Percentiles rank a stretch among this genome's conserved stretches.
Conservation (phyloP, 2,888 invertebrate genomes). For the Chloroclysta siterata region DNA sequence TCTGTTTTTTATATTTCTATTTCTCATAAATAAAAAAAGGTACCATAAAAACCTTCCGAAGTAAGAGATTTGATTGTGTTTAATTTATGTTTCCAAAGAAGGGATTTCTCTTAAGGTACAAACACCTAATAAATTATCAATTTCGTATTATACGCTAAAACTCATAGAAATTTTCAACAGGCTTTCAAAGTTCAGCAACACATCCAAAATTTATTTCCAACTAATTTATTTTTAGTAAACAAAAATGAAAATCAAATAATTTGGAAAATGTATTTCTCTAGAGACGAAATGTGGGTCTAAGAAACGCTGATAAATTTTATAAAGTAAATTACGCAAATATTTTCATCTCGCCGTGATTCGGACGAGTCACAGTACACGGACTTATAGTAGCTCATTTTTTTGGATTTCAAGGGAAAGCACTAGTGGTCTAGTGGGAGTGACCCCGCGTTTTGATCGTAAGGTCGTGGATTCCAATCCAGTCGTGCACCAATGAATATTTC, state of each 20-base stretch:
- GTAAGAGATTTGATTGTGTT: too few species aligned
- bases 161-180: not conserved
- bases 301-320: conserved; percentile 52
- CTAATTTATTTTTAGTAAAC: conserved; percentile 13
- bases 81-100: too few species aligned
- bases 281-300: conserved; percentile 30
- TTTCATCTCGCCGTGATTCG: conserved; percentile 47
- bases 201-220: not conserved
- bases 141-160: not conserved
- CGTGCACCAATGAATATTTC: too few species aligned
- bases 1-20: too few species aligned
- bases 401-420: too few species aligned
- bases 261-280: conserved; percentile 30
- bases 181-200: not conserved
- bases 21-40: too few species aligned
- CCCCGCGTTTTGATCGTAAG: too few species aligned
- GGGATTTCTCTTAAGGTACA: too few species aligned
- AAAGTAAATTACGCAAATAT: conserved; percentile 59
- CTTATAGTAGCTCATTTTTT: conserved; percentile 13
- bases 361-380: conserved; percentile 36
- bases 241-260: conserved; percentile 24
- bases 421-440: too few species aligned
- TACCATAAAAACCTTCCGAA: too few species aligned
- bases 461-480: too few species aligned
- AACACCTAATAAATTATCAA: too few species aligned